A percentile compares a stretch with the other conserved stretches of the same genome.
Evolutionary conservation across 2,113 vertebrate genomes (phyloP).

Genomic region (Callopanchax toddi): DNA sequence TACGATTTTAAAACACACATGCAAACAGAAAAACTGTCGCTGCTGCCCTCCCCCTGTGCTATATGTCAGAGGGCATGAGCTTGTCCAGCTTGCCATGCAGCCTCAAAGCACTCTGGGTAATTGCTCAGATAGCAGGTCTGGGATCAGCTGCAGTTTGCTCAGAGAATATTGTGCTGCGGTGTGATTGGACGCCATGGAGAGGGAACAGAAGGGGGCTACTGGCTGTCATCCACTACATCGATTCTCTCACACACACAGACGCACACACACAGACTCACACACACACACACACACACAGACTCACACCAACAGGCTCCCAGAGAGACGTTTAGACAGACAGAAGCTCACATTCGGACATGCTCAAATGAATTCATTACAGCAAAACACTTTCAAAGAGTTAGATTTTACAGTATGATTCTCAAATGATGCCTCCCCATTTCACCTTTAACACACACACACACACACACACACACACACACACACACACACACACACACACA

Average conservation of each 20-base stretch:
- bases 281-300: constrained; percentile 37
- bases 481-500: constrained; percentile 37
- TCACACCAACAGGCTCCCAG: constrained; percentile 18
- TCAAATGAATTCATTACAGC: constrained; percentile 50
- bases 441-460: constrained; percentile 1
- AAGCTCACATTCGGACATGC: constrained; percentile 54
- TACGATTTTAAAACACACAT: neutral
- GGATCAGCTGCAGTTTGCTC: constrained; percentile 78
- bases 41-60: constrained; percentile 47
- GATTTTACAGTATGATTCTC: constrained; percentile 60
- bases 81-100: constrained; percentile 69
- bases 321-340: constrained; percentile 49
- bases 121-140: constrained; percentile 78
- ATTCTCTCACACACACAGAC: constrained; percentile 52
- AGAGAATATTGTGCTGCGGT: constrained; percentile 55
- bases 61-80: constrained; percentile 74
- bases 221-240: constrained; percentile 71
- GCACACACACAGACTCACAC: constrained; percentile 32
- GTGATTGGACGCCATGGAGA: constrained; percentile 69
- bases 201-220: constrained; percentile 78
- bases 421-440: constrained; percentile 8
- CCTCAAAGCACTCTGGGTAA: constrained; percentile 79
- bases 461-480: neutral
- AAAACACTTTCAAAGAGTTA: constrained; percentile 45
- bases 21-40: constrained; percentile 43